Evolutionary conservation across 1,140 invertebrate species (phyloP).

Genomic region (Battus philenor): DNA sequence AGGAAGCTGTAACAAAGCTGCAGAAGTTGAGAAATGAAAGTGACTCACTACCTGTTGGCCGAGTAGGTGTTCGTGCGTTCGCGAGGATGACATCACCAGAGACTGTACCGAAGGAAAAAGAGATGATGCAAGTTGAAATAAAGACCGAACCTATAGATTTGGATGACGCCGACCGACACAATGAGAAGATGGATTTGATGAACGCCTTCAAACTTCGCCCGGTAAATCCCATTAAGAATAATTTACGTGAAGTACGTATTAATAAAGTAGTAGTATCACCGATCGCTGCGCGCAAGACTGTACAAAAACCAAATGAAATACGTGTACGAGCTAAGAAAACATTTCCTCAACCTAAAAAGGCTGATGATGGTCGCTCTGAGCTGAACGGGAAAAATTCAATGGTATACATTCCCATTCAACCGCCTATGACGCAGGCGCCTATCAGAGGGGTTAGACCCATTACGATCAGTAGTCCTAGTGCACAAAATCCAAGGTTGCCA

Average conservation of each 20-base stretch:
- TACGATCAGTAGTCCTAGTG: constrained; percentile 19
- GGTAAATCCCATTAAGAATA: constrained; percentile 34
- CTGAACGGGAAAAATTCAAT: constrained; percentile 65
- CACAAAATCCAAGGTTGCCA: not conserved
- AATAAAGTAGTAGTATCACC: constrained; percentile 49
- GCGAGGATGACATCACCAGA: constrained; percentile 55
- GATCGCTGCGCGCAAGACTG: constrained; percentile 21
- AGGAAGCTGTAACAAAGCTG: constrained; percentile 42
- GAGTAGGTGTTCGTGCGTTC: constrained; percentile 58
- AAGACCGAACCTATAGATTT: constrained; percentile 64
- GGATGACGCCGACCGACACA: constrained; percentile 49
- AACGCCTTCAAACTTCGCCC: constrained; percentile 54
- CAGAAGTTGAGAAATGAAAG: constrained; percentile 36
- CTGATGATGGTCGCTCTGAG: constrained; percentile 49
- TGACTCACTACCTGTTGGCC: constrained; percentile 37
- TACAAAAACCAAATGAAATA: constrained; percentile 31
- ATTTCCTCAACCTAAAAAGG: constrained; percentile 53
- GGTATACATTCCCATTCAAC: constrained; percentile 70
- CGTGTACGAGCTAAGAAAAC: constrained; percentile 51
- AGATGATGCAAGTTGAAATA: constrained; percentile 51
- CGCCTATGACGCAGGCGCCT: constrained; percentile 51
- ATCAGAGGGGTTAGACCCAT: constrained; percentile 24
- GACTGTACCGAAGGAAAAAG: constrained; percentile 20
- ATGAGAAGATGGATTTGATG: constrained; percentile 62
- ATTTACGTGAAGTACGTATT: constrained; percentile 52